Evolutionary conservation across 2,113 vertebrate species (phyloP).

Genomic region (Brachyistius frenatus): DNA sequence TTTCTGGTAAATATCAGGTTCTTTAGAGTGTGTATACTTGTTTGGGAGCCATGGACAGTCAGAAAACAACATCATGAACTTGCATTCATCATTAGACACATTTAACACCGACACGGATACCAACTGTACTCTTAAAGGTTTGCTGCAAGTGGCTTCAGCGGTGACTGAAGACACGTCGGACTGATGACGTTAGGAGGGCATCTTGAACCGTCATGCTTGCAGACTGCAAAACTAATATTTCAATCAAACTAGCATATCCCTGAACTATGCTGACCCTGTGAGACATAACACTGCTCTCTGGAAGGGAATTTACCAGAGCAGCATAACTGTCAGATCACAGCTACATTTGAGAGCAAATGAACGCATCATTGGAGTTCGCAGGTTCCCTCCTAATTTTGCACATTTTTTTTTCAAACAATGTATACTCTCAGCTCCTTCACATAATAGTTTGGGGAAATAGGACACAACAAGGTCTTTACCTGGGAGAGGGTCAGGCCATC

Average conservation of each 20-base stretch:
- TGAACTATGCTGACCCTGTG: not conserved
- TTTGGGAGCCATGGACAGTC: not conserved
- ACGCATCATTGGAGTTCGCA: too few species aligned
- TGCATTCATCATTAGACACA: slow-evolving; percentile 1
- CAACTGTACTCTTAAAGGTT: not conserved
- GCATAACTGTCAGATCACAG: not conserved
- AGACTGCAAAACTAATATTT: not conserved
- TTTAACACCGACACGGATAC: slow-evolving; percentile 2
- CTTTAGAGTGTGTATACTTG: not conserved
- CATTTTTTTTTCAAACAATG: too few species aligned
- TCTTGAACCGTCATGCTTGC: slow-evolving; percentile 2
- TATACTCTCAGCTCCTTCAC: not conserved
- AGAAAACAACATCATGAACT: not conserved
- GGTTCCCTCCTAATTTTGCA: too few species aligned
- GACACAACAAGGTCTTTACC: slow-evolving; percentile 2
- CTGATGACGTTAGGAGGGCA: not conserved
- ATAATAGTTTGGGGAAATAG: not conserved
- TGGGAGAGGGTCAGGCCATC: not conserved
- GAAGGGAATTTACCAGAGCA: not conserved
- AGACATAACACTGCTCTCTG: not conserved
- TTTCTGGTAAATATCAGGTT: not conserved
- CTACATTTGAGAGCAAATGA: not conserved
- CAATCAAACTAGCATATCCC: not conserved
- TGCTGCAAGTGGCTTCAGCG: not conserved
- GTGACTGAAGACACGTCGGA: not conserved